Evolutionary conservation across 2,888 invertebrate species (phyloP).

Genomic region (Orchesellides sinensis): DNA sequence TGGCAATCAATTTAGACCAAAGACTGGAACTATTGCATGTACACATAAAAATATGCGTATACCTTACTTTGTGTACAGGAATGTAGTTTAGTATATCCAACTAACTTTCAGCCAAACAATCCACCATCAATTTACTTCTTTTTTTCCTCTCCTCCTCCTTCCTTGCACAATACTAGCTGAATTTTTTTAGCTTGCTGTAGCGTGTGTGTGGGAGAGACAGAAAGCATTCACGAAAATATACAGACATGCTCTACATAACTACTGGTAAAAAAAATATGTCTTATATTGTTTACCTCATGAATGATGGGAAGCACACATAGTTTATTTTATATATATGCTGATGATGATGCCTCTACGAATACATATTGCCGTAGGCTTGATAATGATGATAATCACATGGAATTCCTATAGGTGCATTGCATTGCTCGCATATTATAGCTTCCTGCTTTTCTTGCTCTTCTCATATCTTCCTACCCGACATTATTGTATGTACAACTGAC

Average conservation of each 20-base stretch:
- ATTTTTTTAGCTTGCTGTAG: neutral
- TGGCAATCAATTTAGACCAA: slow-evolving; percentile 15
- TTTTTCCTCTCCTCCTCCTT: neutral
- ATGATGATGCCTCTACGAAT: too few species aligned
- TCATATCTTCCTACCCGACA: too few species aligned
- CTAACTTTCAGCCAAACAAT: neutral
- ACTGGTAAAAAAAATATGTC: too few species aligned
- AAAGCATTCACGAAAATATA: too few species aligned
- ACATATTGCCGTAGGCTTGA: neutral
- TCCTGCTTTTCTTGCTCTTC: neutral
- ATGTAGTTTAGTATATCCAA: neutral
- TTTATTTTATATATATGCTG: too few species aligned
- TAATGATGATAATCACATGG: slow-evolving; percentile 11
- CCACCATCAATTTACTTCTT: slow-evolving; percentile 2
- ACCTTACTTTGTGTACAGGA: neutral
- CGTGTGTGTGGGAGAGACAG: too few species aligned
- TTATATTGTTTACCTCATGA: neutral
- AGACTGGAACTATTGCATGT: neutral
- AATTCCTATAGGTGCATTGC: slow-evolving; percentile 10
- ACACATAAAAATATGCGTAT: neutral
- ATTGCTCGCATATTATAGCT: neutral
- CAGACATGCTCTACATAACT: too few species aligned
- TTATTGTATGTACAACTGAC: neutral
- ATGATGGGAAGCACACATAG: too few species aligned
- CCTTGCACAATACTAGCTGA: neutral